Conservation (phyloP, 1,140 invertebrate genomes). For the Lanistes nyassanus region DNA sequence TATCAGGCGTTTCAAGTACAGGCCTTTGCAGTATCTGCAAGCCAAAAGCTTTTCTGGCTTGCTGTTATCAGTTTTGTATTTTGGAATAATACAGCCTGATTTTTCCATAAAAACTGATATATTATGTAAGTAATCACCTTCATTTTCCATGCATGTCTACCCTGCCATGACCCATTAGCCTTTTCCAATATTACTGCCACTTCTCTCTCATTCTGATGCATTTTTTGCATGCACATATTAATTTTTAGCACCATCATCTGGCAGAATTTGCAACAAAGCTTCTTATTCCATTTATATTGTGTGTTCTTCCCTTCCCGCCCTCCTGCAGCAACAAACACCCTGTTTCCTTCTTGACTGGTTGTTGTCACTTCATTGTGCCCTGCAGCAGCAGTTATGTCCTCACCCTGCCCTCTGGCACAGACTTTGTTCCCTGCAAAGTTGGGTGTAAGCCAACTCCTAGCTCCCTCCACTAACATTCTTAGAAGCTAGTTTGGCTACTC, state of each 20-base stretch:
- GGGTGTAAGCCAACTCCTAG: no score
- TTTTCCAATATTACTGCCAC: not conserved
- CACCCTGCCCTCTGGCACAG: no score
- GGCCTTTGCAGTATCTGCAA: constrained; percentile 1
- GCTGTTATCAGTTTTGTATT: not conserved
- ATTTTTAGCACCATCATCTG: not conserved
- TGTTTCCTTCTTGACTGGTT: no score
- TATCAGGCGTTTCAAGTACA: not conserved
- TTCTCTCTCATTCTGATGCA: not conserved
- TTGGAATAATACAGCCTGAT: not conserved
- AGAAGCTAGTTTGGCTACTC: no score
- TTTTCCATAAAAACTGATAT: not conserved
- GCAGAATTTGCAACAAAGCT: not conserved
- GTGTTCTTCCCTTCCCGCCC: no score
- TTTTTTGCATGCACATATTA: not conserved
- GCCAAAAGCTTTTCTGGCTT: not conserved
- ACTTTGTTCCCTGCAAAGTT: no score
- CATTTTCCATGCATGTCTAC: not conserved
- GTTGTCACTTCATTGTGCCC: no score
- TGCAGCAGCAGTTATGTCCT: no score
- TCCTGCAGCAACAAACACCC: no score
- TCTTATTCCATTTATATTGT: constrained; percentile 4
- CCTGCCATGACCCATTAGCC: not conserved
- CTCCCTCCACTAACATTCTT: no score
- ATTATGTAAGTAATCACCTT: not conserved